A percentile compares a stretch with the other conserved stretches of the same genome.
Evolutionary conservation across 2,888 invertebrate genomes (phyloP).

Genomic region (Troglohyphantes excavatus): DNA sequence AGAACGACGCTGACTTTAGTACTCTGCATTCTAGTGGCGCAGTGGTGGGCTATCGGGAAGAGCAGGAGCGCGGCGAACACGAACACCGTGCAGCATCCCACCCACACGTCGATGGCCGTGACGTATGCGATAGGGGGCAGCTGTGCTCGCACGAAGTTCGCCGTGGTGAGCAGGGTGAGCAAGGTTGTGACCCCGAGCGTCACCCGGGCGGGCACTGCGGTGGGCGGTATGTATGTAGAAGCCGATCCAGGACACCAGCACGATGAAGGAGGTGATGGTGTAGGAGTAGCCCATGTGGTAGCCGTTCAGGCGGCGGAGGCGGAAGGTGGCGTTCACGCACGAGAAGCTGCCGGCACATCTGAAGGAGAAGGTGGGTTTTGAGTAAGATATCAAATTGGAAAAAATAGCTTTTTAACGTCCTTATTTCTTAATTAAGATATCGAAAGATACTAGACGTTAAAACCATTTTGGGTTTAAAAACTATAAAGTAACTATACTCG

Average conservation of each 20-base stretch:
- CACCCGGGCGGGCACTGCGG: conserved; percentile 63
- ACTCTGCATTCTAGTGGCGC: not conserved
- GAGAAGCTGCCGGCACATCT: conserved; percentile 73
- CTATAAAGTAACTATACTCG: no score
- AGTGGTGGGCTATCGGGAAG: conserved; percentile 54
- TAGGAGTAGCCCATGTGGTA: conserved; percentile 73
- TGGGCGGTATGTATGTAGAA: conserved; percentile 73
- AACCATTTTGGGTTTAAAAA: no score
- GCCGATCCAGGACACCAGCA: conserved; percentile 73
- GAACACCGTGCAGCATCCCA: conserved; percentile 59
- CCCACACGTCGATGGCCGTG: conserved; percentile 77
- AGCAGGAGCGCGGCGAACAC: conserved; percentile 61
- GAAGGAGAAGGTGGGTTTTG: no score
- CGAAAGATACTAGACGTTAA: no score
- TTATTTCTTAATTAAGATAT: no score
- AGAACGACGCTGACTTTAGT: not conserved
- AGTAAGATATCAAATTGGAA: no score
- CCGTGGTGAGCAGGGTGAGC: conserved; percentile 73
- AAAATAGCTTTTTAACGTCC: no score
- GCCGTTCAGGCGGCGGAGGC: conserved; percentile 56
- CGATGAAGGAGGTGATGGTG: conserved; percentile 70
- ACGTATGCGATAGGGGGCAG: conserved; percentile 71
- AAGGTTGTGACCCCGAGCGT: conserved; percentile 72
- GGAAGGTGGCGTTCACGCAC: conserved; percentile 75
- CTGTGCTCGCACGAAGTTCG: conserved; percentile 45